A percentile compares a stretch with the other conserved stretches of the same genome.
Evolutionary conservation across 1,140 invertebrate species (phyloP).

Genomic region (Bombyx mandarina): DNA sequence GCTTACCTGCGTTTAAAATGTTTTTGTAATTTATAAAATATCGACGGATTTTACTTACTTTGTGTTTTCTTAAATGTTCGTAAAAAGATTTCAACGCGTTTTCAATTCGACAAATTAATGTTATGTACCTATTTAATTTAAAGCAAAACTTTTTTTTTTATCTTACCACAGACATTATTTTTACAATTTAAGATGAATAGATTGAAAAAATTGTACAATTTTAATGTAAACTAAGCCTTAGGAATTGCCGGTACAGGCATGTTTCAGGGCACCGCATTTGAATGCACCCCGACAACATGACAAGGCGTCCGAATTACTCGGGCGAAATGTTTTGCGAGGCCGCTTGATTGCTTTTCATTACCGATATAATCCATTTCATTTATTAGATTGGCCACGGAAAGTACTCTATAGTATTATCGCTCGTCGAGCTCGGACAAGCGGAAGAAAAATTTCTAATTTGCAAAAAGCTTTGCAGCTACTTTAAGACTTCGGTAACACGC

Average conservation of each 20-base stretch:
- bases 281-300: constrained; percentile 12
- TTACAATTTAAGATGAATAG: background rate
- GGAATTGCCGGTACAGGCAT: background rate
- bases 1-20: no score
- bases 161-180: no score
- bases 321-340: constrained; percentile 1
- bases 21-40: no score
- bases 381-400: constrained; percentile 3
- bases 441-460: constrained; percentile 34
- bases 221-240: constrained; percentile 10
- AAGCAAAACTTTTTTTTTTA: no score
- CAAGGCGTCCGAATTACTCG: constrained; percentile 7
- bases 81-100: no score
- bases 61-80: no score
- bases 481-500: constrained; percentile 31
- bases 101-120: no score
- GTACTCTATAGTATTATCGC: background rate
- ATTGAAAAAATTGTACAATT: background rate
- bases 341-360: constrained; percentile 9
- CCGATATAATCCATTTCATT: constrained; percentile 2
- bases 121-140: no score
- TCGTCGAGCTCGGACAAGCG: constrained; percentile 1
- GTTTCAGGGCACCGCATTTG: constrained; percentile 6
- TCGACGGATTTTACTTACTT: no score
- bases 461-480: constrained; percentile 32